Conservation (phyloP, 1,140 invertebrate genomes). For the Nymphalis io region DNA sequence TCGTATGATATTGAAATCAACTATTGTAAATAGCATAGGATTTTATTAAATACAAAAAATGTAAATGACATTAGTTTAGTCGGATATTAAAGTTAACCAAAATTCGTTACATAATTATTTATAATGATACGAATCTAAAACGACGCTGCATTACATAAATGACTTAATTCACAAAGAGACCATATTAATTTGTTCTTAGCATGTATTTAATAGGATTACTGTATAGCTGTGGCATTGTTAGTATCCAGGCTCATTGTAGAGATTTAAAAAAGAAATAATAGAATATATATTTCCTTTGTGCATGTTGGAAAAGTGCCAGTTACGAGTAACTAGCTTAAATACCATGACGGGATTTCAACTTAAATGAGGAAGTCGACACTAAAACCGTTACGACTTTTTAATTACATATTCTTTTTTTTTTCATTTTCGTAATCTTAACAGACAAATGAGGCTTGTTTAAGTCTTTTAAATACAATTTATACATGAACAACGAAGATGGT, state of each 20-base stretch:
- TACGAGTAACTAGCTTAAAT: constrained; percentile 36
- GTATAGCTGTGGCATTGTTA: constrained; percentile 19
- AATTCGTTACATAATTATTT: too few relatives aligned
- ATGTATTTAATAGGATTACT: constrained; percentile 25
- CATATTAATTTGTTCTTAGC: constrained; percentile 19
- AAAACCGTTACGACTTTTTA: constrained; percentile 30
- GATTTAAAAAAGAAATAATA: constrained; percentile 29
- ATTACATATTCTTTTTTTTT: constrained; percentile 23
- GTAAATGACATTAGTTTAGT: too few relatives aligned
- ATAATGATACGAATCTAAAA: neutral
- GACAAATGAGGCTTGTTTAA: neutral
- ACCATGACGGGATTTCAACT: constrained; percentile 32
- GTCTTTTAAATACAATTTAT: neutral
- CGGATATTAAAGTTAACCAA: too few relatives aligned
- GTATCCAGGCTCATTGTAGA: constrained; percentile 11
- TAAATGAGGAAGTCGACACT: constrained; percentile 28
- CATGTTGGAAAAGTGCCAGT: constrained; percentile 28
- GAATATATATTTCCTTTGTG: constrained; percentile 26
- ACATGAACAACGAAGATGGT: neutral
- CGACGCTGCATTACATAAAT: neutral
- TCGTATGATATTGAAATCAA: too few relatives aligned
- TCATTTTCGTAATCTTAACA: neutral
- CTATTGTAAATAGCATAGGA: too few relatives aligned
- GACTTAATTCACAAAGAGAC: constrained; percentile 20
- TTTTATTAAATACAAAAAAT: too few relatives aligned